Evolutionary conservation across 1,140 invertebrate species (phyloP).

Genomic region (Drosophila baimaii): DNA sequence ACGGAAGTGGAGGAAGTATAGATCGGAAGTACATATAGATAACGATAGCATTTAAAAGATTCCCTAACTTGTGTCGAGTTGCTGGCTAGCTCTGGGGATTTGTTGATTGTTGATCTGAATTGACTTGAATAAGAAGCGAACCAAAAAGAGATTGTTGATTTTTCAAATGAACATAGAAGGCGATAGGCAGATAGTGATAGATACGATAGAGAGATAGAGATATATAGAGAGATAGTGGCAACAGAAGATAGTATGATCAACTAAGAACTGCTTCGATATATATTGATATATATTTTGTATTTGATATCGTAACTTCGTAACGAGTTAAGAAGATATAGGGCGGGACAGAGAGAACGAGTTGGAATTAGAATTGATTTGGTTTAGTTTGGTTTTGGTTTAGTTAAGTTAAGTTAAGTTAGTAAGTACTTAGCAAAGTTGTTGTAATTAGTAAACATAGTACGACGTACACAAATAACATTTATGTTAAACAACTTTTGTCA

Average conservation of each 20-base stretch:
- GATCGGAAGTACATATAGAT: conserved; percentile 66
- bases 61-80: conserved; percentile 50
- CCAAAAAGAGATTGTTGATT: conserved; percentile 55
- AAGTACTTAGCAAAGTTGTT: conserved; percentile 71
- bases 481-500: conserved; percentile 75
- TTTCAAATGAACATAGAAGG: conserved; percentile 48
- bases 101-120: conserved; percentile 37
- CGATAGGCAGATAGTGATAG: conserved; percentile 54
- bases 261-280: conserved; percentile 76
- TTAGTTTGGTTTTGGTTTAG: conserved; percentile 61
- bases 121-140: conserved; percentile 54
- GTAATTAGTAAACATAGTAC: conserved; percentile 82
- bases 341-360: conserved; percentile 63
- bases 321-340: conserved; percentile 62
- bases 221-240: conserved; percentile 59
- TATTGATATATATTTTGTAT: conserved; percentile 48
- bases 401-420: conserved; percentile 62
- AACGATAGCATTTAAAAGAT: conserved; percentile 84
- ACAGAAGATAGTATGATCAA: conserved; percentile 75
- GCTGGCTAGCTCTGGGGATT: conserved; percentile 28
- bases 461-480: conserved; percentile 82
- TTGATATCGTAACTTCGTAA: conserved; percentile 61
- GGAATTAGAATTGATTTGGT: conserved; percentile 54
- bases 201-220: conserved; percentile 42
- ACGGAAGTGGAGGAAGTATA: conserved; percentile 41